Evolutionary conservation across 1,140 invertebrate genomes (phyloP), one percentile per base, ranked within the genome.

Genomic region (Copidosoma floridanum): DNA sequence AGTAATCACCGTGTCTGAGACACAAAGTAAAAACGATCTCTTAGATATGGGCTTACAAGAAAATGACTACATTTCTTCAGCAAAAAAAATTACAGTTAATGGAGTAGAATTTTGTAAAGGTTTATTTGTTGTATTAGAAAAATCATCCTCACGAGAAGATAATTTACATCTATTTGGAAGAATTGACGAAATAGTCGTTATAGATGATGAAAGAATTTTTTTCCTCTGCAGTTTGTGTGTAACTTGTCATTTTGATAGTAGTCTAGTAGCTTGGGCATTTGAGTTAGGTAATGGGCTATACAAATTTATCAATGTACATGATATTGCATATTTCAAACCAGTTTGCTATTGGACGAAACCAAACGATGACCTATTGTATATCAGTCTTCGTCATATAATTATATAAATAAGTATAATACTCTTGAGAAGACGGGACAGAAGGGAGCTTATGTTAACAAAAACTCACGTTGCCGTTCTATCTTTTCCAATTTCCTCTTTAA

Each of bases 61-160:
- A 23, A 46, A 56, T 44, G 56, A 64, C 46, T 10, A 23, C 32
- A 54, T 64, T 48, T 53, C 54, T 57, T 18, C 3, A 56, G 27
- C 54, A 16, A 58, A 51, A 38, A n/a, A n/a, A n/a, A 27, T 65
- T 21, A 37, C 35, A 1, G 20, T 55, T 10, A 64, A 68, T 52
- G 64, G 64, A 26, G 32, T 61, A 32, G 62, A 66, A 46, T 64
- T 56, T 52, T 48, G 65, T n/a, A 48, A 56, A 38, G 38, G 61
- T 27, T 65, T 65, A 46, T 68, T 55, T 51, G 29, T 68, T 14
- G 1, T 59, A 20, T 12, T 65, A 14, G 29, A 65, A 46, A 57
- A 40, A 8, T 14, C 38, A 43, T 35, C 38, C 26, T 26, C 37
- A 46, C 46, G 41, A 53, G 2, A 32, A 26, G 47, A 67, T 32